Evolutionary conservation across 2,113 vertebrate species (phyloP).

Genomic region (Gobio gobio): DNA sequence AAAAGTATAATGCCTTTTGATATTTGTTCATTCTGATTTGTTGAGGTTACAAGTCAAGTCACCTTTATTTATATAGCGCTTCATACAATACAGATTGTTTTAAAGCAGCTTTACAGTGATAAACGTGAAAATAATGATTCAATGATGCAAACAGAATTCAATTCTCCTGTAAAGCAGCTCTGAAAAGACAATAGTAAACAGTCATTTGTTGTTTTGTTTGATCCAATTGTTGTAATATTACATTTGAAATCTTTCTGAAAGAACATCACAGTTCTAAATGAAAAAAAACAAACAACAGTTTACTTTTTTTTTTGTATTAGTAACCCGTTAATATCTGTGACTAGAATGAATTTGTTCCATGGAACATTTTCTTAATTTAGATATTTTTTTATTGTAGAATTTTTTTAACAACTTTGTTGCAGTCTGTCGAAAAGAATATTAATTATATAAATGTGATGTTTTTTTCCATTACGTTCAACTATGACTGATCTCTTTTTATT

Average conservation of each 20-base stretch:
- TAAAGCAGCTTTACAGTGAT: too few species aligned
- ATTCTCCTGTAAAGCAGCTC: too few species aligned
- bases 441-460: not conserved
- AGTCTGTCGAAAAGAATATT: not conserved
- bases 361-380: not conserved
- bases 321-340: not conserved
- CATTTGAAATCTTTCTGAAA: not conserved
- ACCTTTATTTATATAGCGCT: too few species aligned
- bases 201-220: too few species aligned
- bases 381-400: not conserved
- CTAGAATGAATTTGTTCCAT: not conserved
- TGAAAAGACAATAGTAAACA: too few species aligned
- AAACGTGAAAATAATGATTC: too few species aligned
- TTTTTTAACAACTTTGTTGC: not conserved
- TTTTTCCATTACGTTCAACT: not conserved
- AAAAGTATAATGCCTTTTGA: conserved; percentile 33
- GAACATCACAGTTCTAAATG: not conserved
- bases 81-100: too few species aligned
- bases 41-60: conserved; percentile 9
- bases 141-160: too few species aligned
- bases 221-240: not conserved
- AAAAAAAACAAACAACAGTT: not conserved
- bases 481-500: not conserved
- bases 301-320: not conserved
- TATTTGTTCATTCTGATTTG: conserved; percentile 8